Evolutionary conservation across 2,888 invertebrate genomes (phyloP), one percentile per base, ranked within the genome.

Genomic region (Mactromeris polynyma): DNA sequence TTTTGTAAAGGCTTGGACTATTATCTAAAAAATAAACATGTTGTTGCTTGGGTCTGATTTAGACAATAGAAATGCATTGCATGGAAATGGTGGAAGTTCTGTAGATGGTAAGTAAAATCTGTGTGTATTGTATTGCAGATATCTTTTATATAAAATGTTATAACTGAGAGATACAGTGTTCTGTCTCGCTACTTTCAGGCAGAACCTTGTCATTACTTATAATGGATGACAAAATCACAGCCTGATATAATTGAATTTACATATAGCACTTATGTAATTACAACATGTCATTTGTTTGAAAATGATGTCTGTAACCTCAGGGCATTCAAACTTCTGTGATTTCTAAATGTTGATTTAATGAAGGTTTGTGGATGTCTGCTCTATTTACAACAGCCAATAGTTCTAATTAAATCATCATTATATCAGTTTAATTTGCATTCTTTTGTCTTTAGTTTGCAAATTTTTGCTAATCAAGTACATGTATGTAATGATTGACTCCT

Each of bases 1-100:
- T 64, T 33, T 2, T 73, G 33, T 73, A 36, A 33, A 33, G 17
- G 3, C 2, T 14, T 38, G 40, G 26, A n/a, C n/a, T 77, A 40
- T 42, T 42, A 26, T 36, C 2, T n/a, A n/a, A 26, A 9, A 2
- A 17, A 79, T 26, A n/a, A 40, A 79, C 1, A 83, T 83, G 84
- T 54, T 84, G 26, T 31, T 84, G 19, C 40, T 84, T 19, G 84
- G 84, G 14, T 84, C 84, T n/a, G 84, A 84, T 51, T 77, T 84
- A 38, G 84, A 84, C 42, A 83, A 77, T 36, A 36, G 26, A 26
- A 84, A 78, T 78, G 19, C 73, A 9, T 42, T 46, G 36, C n/a
- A 77, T 9, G 58, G 40, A 38, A 77, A 77, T 84, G 73, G 73
- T 42, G 6, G 42, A 46, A 46, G 46, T 51, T 11, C 73, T 4